These are phyloP conservation scores for Drosophila cracens DNA, from an alignment of 2,888 invertebrate species.

Conservation along the genomic window DNA sequence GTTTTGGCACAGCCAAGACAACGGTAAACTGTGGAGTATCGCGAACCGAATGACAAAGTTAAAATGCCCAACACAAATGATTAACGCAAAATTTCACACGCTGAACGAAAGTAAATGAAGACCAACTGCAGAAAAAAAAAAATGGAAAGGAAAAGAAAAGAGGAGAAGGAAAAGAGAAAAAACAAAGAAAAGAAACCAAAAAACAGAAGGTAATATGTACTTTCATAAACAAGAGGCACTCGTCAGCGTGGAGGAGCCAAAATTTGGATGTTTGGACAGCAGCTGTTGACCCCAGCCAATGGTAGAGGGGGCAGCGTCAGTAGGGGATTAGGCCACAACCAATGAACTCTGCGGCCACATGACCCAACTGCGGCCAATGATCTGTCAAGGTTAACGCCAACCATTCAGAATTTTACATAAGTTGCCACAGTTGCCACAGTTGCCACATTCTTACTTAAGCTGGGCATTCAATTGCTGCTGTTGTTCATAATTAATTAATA, in stretches of 20 bases:
- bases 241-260: conserved; percentile 22
- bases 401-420: not conserved
- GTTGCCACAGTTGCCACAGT: not conserved
- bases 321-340: conserved; percentile 15
- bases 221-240: conserved; percentile 17
- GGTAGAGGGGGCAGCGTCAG: not conserved
- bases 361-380: conserved; percentile 24
- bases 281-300: conserved; percentile 26
- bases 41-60: not conserved
- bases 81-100: conserved; percentile 9
- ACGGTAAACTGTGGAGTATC: not conserved
- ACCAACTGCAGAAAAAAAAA: not conserved
- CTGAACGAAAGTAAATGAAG: conserved; percentile 6
- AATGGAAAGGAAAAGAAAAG: not conserved
- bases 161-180: not conserved
- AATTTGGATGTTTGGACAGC: conserved; percentile 27
- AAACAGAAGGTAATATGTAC: conserved; percentile 20
- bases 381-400: conserved; percentile 28
- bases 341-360: conserved; percentile 29
- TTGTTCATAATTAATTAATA: not conserved
- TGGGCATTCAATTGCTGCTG: not conserved
- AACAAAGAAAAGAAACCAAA: too few species aligned
- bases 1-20: not conserved
- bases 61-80: not conserved
- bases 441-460: not conserved